A percentile compares a stretch with the other conserved stretches of the same genome.
These are phyloP conservation scores for Andrena chrysosceles DNA, from an alignment of 2,888 invertebrate species.

Conservation along the genomic window DNA sequence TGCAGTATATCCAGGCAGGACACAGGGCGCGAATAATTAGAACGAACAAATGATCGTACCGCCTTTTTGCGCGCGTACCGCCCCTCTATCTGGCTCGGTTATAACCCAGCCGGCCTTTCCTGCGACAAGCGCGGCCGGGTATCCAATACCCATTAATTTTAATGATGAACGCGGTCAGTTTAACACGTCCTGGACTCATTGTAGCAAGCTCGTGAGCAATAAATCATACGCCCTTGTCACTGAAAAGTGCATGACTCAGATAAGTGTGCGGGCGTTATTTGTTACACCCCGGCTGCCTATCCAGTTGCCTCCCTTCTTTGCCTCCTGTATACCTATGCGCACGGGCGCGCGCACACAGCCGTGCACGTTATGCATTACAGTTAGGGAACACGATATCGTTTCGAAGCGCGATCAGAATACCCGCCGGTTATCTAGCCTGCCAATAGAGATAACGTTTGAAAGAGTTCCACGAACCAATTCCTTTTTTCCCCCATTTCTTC, in stretches of 20 bases:
- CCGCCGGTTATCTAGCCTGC: slow-evolving; percentile 39
- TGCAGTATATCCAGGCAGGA: not conserved
- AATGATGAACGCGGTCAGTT: slow-evolving; percentile 80
- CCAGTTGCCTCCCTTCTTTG: slow-evolving; percentile 48
- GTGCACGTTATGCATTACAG: slow-evolving; percentile 39
- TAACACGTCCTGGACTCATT: slow-evolving; percentile 77
- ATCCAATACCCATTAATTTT: slow-evolving; percentile 82
- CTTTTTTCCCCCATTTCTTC: not conserved
- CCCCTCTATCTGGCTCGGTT: slow-evolving; percentile 37
- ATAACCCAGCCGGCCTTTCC: slow-evolving; percentile 34
- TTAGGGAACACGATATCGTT: slow-evolving; percentile 59
- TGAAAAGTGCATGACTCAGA: slow-evolving; percentile 75
- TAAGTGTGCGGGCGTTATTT: slow-evolving; percentile 70
- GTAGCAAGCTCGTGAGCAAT: slow-evolving; percentile 69
- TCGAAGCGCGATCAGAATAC: slow-evolving; percentile 60
- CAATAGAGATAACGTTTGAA: slow-evolving; percentile 39
- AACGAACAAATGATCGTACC: slow-evolving; percentile 30
- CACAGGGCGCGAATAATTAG: slow-evolving; percentile 31
- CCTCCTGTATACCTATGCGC: slow-evolving; percentile 22
- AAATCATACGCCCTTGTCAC: slow-evolving; percentile 73
- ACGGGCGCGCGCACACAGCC: not conserved
- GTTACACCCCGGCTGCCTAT: slow-evolving; percentile 55
- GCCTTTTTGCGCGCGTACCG: slow-evolving; percentile 32
- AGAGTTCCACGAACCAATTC: slow-evolving; percentile 23
- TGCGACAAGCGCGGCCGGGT: slow-evolving; percentile 56